Percentiles rank a stretch among this genome's conserved stretches.
Evolutionary conservation across 2,888 invertebrate genomes (phyloP).

Genomic region (Zaprionus obscuricornis): DNA sequence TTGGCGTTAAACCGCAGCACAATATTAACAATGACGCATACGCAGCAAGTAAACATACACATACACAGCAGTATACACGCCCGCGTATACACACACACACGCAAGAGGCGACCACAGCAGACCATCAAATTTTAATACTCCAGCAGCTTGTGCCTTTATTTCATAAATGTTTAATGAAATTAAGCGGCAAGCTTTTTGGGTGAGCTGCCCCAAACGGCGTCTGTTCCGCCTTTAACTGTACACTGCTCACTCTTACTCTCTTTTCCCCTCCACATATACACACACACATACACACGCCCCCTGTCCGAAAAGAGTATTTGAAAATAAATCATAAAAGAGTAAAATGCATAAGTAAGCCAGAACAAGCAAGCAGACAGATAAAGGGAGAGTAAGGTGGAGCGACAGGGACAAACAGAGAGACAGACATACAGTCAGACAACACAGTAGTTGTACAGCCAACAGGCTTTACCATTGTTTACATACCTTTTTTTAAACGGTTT

Average conservation of each 20-base stretch:
- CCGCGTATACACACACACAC: slow-evolving; percentile 1
- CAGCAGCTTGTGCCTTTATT: slow-evolving; percentile 75
- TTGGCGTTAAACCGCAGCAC: slow-evolving; percentile 68
- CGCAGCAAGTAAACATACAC: slow-evolving; percentile 15
- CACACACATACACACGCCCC: neutral
- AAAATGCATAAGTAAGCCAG: slow-evolving; percentile 70
- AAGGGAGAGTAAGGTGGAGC: neutral
- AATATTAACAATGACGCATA: slow-evolving; percentile 73
- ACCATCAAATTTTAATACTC: slow-evolving; percentile 77
- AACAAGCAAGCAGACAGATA: slow-evolving; percentile 22
- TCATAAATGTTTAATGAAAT: slow-evolving; percentile 78
- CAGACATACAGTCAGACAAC: neutral
- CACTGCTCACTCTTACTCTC: too few relatives aligned
- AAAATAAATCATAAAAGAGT: slow-evolving; percentile 72
- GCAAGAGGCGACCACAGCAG: slow-evolving; percentile 53
- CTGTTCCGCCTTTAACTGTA: too few relatives aligned
- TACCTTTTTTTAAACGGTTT: slow-evolving; percentile 74
- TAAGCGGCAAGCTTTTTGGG: slow-evolving; percentile 75
- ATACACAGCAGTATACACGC: slow-evolving; percentile 2
- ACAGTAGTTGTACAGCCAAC: slow-evolving; percentile 20
- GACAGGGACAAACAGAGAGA: slow-evolving; percentile 4
- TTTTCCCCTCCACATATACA: neutral
- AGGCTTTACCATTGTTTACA: slow-evolving; percentile 63
- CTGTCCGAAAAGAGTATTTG: slow-evolving; percentile 40
- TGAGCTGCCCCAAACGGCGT: slow-evolving; percentile 48